Base-by-base conservation (phyloP, 2,113 vertebrate genomes). In the Takifugu flavidus region DNA sequence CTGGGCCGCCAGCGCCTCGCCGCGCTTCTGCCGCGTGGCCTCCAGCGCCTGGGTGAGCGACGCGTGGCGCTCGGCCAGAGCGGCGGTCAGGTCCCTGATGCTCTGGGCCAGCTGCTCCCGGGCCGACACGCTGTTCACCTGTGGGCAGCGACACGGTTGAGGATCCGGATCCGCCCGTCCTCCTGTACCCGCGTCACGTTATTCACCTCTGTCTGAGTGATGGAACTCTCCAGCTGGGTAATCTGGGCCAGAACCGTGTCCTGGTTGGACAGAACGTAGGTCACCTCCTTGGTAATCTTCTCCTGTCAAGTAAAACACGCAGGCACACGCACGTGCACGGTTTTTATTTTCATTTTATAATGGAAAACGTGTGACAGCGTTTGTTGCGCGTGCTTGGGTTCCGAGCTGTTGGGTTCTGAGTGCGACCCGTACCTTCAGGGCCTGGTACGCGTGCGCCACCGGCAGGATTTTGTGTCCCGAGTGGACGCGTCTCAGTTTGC, bases 261-360 rank as follows among this genome's bases (percentile, higher is more conserved):
- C 91, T 98, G 95, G 84, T 94, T 96, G 88, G 94, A 92, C 90
- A 98, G 79, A 85, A 97, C 94, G 87, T 94, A 95, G 83, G 93
- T 86, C 62, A 97, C 89, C 88, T 94, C 96, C 88, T 98, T 98
- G 0, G 92, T 92, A 79, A 98, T 92, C 86, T 98, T 98, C 73
- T 98, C 96, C 96, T 98, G 86, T 77, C 49, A 65, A 72, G 69
- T 14, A 56, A 72, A 78, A 45, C 75, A 31, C n/a, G 0, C 31
- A 53, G 61, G 62, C 56, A 60, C 47, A 49, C 14, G 6, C 6
- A 25, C n/a, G 53, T 27, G 59, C 49, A 59, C 53, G 15, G 13
- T 15, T 45, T 29, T 4, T 46, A n/a, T 28, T 8, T 56, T 13
- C 13, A 2, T 13, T 25, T 43, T 44, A 42, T 15, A 20, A 20